Evolutionary conservation across 2,113 vertebrate genomes (phyloP).

Genomic region (Trachemys scripta): DNA sequence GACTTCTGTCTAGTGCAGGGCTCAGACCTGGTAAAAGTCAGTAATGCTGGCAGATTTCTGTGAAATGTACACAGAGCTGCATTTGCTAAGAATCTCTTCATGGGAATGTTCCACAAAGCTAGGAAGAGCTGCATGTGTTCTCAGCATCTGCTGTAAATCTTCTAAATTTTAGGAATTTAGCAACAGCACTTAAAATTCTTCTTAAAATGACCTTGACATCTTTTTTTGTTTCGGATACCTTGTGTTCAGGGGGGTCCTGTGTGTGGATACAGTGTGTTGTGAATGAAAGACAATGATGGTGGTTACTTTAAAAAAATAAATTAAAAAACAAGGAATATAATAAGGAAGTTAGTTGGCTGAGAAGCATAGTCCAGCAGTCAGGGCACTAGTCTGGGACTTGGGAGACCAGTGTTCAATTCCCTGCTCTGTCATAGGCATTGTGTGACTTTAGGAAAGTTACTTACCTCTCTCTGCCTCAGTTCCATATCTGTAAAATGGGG

Average conservation of each 20-base stretch:
- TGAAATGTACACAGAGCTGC: slow-evolving; percentile 81
- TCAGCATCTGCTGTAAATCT: slow-evolving; percentile 55
- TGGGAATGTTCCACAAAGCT: slow-evolving; percentile 70
- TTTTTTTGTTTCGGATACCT: background rate
- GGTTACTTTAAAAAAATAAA: background rate
- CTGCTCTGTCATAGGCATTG: background rate
- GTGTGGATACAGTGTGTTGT: background rate
- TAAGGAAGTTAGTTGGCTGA: background rate
- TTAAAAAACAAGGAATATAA: background rate
- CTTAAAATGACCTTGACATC: slow-evolving; percentile 13
- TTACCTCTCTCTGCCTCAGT: background rate
- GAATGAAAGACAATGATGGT: background rate
- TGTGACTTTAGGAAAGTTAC: background rate
- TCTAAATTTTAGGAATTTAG: slow-evolving; percentile 54
- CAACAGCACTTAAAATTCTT: slow-evolving; percentile 6
- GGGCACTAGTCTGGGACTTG: background rate
- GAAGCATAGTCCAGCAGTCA: background rate
- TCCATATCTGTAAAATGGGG: background rate
- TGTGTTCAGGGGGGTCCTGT: background rate
- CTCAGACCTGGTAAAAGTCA: slow-evolving; percentile 69
- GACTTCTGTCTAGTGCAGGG: slow-evolving; percentile 61
- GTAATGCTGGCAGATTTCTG: slow-evolving; percentile 65
- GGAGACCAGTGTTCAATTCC: background rate
- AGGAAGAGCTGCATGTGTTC: slow-evolving; percentile 47
- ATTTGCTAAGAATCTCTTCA: slow-evolving; percentile 72